Conservation (phyloP, 2,113 vertebrate species). For the Phodopus roborovskii region DNA sequence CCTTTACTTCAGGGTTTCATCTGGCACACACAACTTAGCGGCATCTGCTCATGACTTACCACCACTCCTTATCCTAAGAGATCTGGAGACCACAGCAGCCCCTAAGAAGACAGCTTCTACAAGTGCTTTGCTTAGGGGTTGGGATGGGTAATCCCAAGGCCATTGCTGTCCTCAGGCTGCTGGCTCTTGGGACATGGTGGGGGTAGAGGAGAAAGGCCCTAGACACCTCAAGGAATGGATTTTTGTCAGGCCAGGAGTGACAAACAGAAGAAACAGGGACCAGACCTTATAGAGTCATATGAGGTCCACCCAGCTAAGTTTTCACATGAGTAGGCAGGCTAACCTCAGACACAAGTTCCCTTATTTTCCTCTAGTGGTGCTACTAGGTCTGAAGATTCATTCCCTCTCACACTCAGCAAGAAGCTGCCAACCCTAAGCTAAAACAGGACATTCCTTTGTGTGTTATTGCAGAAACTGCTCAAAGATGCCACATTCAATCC, state of each 20-base stretch:
- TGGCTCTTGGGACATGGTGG: background rate
- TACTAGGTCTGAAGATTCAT: background rate
- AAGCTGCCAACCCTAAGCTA: conserved; percentile 4
- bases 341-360: background rate
- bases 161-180: background rate
- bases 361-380: background rate
- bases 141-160: background rate
- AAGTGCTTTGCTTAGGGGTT: background rate
- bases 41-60: background rate
- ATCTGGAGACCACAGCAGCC: background rate
- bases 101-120: background rate
- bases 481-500: background rate
- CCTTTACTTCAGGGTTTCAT: conserved; percentile 12
- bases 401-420: background rate
- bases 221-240: background rate
- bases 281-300: background rate
- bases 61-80: background rate
- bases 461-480: background rate
- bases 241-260: too few relatives aligned
- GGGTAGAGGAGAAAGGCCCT: background rate
- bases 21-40: background rate
- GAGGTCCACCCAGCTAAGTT: background rate
- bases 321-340: background rate
- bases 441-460: background rate
- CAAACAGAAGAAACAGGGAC: background rate